phyloP scores from a whole-genome alignment of 2,888 invertebrate species.

The Cyrtodaria siliqua region DNA sequence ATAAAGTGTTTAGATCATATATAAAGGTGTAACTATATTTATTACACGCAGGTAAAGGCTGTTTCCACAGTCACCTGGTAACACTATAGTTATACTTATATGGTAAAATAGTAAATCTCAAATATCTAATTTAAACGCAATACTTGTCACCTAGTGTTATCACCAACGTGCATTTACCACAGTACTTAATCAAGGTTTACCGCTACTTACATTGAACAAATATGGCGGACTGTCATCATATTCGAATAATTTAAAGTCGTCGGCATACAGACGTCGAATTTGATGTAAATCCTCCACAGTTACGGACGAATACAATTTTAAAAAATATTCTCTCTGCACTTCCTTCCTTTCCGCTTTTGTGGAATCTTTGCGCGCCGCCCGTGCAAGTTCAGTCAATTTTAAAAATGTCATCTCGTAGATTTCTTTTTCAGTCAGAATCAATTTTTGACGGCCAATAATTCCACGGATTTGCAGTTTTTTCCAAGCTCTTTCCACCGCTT shows the following conservation, averaged over 20 bases:
- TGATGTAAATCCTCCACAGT: conserved; percentile 49
- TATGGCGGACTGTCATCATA: conserved; percentile 52
- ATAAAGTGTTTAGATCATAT: no score
- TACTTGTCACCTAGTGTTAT: no score
- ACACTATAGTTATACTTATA: no score
- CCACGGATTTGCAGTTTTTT: conserved; percentile 72
- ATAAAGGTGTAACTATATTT: no score
- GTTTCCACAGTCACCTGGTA: no score
- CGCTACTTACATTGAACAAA: conserved; percentile 14
- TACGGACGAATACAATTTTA: conserved; percentile 59
- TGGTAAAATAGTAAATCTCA: no score
- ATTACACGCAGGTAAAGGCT: no score
- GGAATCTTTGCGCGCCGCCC: conserved; percentile 30
- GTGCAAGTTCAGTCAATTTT: conserved; percentile 43
- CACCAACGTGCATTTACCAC: no score
- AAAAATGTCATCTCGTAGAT: conserved; percentile 28
- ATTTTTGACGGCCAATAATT: conserved; percentile 49
- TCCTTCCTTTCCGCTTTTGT: conserved; percentile 38
- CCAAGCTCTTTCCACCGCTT: conserved; percentile 68
- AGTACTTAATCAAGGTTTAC: no score
- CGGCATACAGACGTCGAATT: conserved; percentile 53
- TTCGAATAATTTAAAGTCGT: conserved; percentile 71
- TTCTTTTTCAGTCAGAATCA: conserved; percentile 41
- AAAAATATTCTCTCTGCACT: conserved; percentile 62
- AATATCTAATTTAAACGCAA: no score